Percentiles rank a stretch among this genome's conserved stretches.
These are phyloP conservation scores for Patiria miniata DNA, from an alignment of 35 echinoderm and acorn worm genomes.

Conservation along the genomic window DNA sequence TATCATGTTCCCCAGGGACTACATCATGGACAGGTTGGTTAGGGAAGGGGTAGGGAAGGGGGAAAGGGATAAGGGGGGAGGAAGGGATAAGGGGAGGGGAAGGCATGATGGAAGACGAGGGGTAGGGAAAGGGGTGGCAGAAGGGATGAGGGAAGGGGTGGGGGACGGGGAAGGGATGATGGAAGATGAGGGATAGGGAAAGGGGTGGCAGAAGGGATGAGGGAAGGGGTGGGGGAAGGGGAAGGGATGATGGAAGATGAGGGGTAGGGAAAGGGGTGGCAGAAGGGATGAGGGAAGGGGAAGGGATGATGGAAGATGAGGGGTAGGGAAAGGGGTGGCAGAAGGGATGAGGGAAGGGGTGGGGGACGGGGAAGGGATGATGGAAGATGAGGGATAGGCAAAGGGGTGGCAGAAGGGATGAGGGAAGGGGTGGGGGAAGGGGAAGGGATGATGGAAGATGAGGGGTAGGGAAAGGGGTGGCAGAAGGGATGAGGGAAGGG, in stretches of 20 bases:
- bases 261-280: not conserved
- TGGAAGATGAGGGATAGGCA: too few relatives aligned
- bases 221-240: not conserved
- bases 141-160: not conserved
- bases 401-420: not conserved
- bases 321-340: not conserved
- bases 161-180: not conserved
- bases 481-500: not conserved
- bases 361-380: too few relatives aligned
- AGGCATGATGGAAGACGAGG: not conserved
- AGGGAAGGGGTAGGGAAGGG: not conserved
- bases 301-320: too few relatives aligned
- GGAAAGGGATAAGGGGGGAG: not conserved
- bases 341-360: not conserved
- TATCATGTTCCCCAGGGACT: conserved; percentile 96
- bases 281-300: not conserved
- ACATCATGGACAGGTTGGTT: conserved; percentile 72
- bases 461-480: not conserved
- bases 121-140: not conserved
- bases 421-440: not conserved
- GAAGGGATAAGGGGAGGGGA: not conserved
- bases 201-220: not conserved
- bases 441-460: too few relatives aligned
- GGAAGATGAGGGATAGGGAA: not conserved
- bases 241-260: too few relatives aligned